Conservation (phyloP, 1,140 invertebrate genomes). For the Drepana arcuata region DNA sequence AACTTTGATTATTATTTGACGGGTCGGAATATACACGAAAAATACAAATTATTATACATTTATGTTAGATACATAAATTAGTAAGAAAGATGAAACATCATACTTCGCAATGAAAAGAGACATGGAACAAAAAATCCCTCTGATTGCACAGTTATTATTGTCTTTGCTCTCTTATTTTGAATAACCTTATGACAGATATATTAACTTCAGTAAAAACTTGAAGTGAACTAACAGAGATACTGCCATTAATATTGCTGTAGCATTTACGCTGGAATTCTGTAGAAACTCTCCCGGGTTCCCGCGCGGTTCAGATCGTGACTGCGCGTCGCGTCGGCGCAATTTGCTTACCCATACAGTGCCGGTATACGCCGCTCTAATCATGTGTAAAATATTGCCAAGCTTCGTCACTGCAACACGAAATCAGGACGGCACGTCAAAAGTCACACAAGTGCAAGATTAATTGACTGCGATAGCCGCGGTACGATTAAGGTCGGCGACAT, state of each 20-base stretch:
- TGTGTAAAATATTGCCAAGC: conserved; percentile 66
- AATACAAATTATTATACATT: background rate
- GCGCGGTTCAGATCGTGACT: conserved; percentile 68
- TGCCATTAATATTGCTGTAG: conserved; percentile 60
- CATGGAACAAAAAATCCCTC: background rate
- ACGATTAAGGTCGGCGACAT: conserved; percentile 40
- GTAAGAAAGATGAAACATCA: conserved; percentile 1
- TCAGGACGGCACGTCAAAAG: conserved; percentile 56
- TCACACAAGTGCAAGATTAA: conserved; percentile 51
- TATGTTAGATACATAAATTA: conserved; percentile 1
- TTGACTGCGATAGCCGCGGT: conserved; percentile 46
- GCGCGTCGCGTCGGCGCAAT: conserved; percentile 59
- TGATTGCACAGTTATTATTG: too few relatives aligned
- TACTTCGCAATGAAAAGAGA: background rate
- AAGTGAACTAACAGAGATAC: conserved; percentile 26
- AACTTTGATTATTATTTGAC: conserved; percentile 13
- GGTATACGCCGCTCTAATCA: conserved; percentile 57
- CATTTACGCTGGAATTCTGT: conserved; percentile 67
- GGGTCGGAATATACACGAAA: background rate
- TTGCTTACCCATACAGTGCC: conserved; percentile 66
- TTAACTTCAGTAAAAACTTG: too few relatives aligned
- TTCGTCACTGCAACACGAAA: conserved; percentile 53
- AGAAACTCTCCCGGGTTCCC: conserved; percentile 60
- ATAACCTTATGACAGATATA: too few relatives aligned
- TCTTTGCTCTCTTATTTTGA: too few relatives aligned